Evolutionary conservation across 2,888 invertebrate species (phyloP), one percentile per base, ranked within the genome.

Genomic region (Acleris emargana): DNA sequence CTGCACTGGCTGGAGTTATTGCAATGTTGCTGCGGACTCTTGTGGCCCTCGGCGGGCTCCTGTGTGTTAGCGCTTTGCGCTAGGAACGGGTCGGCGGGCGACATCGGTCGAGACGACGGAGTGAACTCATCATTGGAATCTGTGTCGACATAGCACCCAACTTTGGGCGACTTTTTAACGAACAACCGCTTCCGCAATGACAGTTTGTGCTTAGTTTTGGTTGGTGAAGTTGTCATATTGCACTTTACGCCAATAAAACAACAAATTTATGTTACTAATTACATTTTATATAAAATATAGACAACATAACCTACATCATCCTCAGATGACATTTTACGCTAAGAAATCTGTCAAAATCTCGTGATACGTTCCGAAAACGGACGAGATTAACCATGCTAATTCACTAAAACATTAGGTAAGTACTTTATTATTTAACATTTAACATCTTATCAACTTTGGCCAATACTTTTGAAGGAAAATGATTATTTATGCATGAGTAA

Each of bases 101-200:
- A 92, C 72, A 88, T 89, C n/a, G 92, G 91, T 59, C 92, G 84
- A 53, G 92, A 92, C 51, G 85, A 76, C 70, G 88, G 89, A 67
- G 76, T 78, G 67, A 86, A 87, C 82, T 91, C 92, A 71, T 91
- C 91, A 71, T 88, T 88, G 42, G 91, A 92, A 79, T 91, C 92
- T 60, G 89, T 85, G 77, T 93, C 92, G 68, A 91, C 87, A 82
- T 87, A 88, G 80, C 93, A 93, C 67, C 93, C 93, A 73, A 93
- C 93, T 88, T 91, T 92, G 43, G 93, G 92, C 5, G 93, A 93
- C 74, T 93, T 93, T 76, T 92, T 93, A 62, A 92, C 93, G 73
- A 93, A 90, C 67, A 93, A 73, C 57, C 93, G 86, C 76, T 93
- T 93, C 45, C 93, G 87, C 72, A 93, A 78, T 68, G 93, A 93